Evolutionary conservation across 2,113 vertebrate species (phyloP), one percentile per base, ranked within the genome.

Genomic region (Spea multiplicata): DNA sequence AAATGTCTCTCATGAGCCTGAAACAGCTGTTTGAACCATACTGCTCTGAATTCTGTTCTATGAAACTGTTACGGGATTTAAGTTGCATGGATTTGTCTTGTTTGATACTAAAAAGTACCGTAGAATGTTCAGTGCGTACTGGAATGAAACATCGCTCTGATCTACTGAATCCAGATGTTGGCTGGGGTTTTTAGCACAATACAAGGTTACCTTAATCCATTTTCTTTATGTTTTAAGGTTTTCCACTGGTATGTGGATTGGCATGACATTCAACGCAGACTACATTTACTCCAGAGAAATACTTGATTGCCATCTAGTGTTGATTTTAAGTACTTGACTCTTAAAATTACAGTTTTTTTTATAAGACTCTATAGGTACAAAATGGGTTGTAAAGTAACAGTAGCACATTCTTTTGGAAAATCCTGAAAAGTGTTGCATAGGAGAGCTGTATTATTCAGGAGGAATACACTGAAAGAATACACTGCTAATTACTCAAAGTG

Each of bases 221-320:
- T 75, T 49, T 45, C 53, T 80, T 59, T 66, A 61, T 80, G 10
- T 48, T 57, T 14, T 74, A 83, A 8, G 9, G 70, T 78, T 84
- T 59, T 90, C 83, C 80, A 82, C 82, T 82, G 84, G 52, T 61
- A 47, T 68, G 52, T 80, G 13, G 64, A 61, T 49, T 74, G 68
- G 62, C 44, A 17, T 77, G 46, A 68, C 61, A 66, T 67, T 67
- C 30, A 71, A 68, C 68, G 5, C 5, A 6, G 6, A 44, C 4
- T 47, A 5, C 1, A 7, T 3, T 9, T 6, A 13, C 53, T 73
- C 48, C 57, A 59, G 4, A 59, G 48, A 80, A 73, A 66, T 80
- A 62, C 78, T 86, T 85, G 80, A 79, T 84, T 90, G 90, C 92
- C 92, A 91, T 88, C 92, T 90, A 83, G 85, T 84, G 92, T 85